A percentile compares a stretch with the other conserved stretches of the same genome.
Conservation (phyloP, 1,140 invertebrate genomes). For the Drosophila tristis region DNA sequence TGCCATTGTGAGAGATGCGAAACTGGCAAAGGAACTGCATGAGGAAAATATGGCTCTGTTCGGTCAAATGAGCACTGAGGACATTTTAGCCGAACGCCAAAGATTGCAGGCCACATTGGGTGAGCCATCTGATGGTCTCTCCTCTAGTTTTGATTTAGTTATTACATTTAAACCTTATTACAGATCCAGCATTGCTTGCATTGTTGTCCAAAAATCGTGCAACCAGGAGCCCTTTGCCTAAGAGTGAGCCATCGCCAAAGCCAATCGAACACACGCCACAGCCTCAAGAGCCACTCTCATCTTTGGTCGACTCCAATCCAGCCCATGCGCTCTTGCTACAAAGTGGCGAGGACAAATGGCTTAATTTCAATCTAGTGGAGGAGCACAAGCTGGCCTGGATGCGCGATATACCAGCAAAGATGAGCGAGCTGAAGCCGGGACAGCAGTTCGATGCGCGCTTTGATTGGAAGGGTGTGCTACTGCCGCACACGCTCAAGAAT, state of each 20-base stretch:
- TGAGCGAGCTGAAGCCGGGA: slow-evolving; percentile 83
- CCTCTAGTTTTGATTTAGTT: neutral
- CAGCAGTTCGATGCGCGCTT: slow-evolving; percentile 90
- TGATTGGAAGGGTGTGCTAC: slow-evolving; percentile 88
- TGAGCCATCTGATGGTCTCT: slow-evolving; percentile 47
- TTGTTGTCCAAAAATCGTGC: slow-evolving; percentile 87
- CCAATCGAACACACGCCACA: slow-evolving; percentile 13
- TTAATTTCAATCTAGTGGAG: slow-evolving; percentile 93
- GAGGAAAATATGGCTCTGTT: slow-evolving; percentile 89
- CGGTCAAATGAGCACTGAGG: slow-evolving; percentile 88
- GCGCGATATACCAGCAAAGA: slow-evolving; percentile 86
- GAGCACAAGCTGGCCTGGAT: slow-evolving; percentile 94
- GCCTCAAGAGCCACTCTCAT: slow-evolving; percentile 30
- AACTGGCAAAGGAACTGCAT: slow-evolving; percentile 88
- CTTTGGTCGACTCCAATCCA: slow-evolving; percentile 63
- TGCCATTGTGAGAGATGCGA: slow-evolving; percentile 85
- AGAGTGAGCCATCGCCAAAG: neutral
- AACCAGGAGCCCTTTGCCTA: slow-evolving; percentile 19
- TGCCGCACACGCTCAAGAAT: slow-evolving; percentile 86
- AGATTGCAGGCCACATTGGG: slow-evolving; percentile 88
- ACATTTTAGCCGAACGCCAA: slow-evolving; percentile 91
- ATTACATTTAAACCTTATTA: neutral
- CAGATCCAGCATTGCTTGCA: slow-evolving; percentile 69
- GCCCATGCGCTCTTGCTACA: slow-evolving; percentile 87
- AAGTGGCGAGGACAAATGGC: slow-evolving; percentile 88